Evolutionary conservation across 1,140 invertebrate species (phyloP), one percentile per base, ranked within the genome.

Genomic region (Drosophila santomea): DNA sequence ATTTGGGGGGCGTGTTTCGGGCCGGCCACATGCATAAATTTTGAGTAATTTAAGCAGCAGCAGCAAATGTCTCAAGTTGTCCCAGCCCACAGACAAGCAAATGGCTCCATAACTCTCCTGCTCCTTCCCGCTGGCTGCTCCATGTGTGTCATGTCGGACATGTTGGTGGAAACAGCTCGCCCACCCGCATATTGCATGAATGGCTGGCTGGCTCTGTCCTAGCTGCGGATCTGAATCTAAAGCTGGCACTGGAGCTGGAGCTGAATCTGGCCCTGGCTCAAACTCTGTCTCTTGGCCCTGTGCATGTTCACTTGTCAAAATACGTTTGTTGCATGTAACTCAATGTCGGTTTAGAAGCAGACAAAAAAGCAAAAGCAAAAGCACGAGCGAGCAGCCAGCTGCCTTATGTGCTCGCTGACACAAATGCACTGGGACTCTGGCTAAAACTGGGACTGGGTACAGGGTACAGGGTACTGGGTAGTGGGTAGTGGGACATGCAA

Each of bases 241-340:
- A n/a, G 25, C 59, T 57, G n/a, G 2, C 7, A 5, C n/a, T 60
- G 28, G 28, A 32, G 6, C 6, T 32, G 28, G 28, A 28, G 5
- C 7, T 32, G 32, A 7, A 32, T 10, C 7, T 32, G 32, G 32
- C 32, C 32, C 56, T 43, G 67, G 38, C 62, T 74, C 25, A 11
- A 48, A 60, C 57, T 64, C 60, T 69, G 15, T 41, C 60, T 75
- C 62, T 51, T 76, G 64, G 51, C 60, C 58, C 58, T 66, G 83
- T 76, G 80, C 79, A 88, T 86, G 83, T 86, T 82, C 79, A 79
- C 79, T 88, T 86, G 83, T 86, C 83, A 86, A 86, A 86, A 86
- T 88, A 79, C 83, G 79, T 86, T 86, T 86, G 83, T 83, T 82
- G 83, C 79, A 79, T 86, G 83, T 86, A 79, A 83, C 83, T 86